Evolutionary conservation across 2,888 invertebrate genomes (phyloP).

Genomic region (Frankliniella intonsa): DNA sequence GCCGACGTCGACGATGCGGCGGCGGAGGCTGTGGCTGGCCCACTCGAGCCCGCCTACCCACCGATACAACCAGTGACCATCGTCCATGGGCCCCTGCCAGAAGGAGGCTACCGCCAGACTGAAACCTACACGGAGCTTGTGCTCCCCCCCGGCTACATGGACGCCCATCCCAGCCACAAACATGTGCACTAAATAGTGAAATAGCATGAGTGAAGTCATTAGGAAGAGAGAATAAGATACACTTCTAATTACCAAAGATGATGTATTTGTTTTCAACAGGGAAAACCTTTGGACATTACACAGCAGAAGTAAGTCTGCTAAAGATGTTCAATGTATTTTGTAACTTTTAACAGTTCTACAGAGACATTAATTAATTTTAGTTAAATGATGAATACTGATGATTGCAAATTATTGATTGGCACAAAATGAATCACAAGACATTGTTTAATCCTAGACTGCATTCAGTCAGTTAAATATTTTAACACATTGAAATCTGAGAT

Average conservation of each 20-base stretch:
- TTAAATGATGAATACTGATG: background rate
- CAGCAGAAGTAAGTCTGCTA: too few species aligned
- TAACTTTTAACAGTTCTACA: background rate
- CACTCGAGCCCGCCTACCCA: slow-evolving; percentile 40
- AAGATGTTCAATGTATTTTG: too few species aligned
- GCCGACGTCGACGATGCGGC: slow-evolving; percentile 36
- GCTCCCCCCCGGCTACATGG: slow-evolving; percentile 41
- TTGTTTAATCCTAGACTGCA: background rate
- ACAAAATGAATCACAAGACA: background rate
- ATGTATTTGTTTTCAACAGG: too few species aligned
- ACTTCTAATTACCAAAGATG: too few species aligned
- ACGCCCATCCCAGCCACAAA: slow-evolving; percentile 33
- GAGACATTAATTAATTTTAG: background rate
- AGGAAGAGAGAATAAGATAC: too few species aligned
- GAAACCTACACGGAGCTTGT: slow-evolving; percentile 41
- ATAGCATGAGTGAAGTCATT: too few species aligned
- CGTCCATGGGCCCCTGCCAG: slow-evolving; percentile 42
- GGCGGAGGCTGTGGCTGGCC: slow-evolving; percentile 39
- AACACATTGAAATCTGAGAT: background rate
- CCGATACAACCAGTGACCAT: slow-evolving; percentile 41
- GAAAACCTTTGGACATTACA: too few species aligned
- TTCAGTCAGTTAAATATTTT: background rate
- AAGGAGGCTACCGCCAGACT: slow-evolving; percentile 41
- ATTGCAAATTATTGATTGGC: background rate
- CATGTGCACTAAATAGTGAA: background rate